A percentile compares a stretch with the other conserved stretches of the same genome.
phyloP scores from a whole-genome alignment of 2,113 vertebrate species.

The Oenanthe melanoleuca region DNA sequence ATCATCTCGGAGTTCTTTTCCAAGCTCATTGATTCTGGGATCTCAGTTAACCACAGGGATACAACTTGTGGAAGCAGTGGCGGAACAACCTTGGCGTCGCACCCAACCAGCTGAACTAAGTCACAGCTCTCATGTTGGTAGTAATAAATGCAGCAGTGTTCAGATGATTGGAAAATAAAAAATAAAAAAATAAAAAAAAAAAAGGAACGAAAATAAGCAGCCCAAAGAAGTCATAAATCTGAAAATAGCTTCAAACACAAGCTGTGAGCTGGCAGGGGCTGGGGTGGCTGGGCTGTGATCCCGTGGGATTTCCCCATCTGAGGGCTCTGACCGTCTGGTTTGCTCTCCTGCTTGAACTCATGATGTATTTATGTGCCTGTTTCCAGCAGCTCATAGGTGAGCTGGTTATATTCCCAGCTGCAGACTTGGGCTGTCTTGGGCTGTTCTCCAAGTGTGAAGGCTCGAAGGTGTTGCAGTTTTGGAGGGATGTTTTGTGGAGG shows the following conservation, averaged over 20 bases:
- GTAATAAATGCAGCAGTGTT: background rate
- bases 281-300: fast-evolving
- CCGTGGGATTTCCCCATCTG: fast-evolving
- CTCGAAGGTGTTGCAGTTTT: fast-evolving
- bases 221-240: background rate
- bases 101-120: background rate
- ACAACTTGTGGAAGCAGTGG: fast-evolving
- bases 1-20: background rate
- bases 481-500: background rate
- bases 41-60: fast-evolving
- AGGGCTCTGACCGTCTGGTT: fast-evolving
- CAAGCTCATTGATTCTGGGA: background rate
- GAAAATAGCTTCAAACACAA: background rate
- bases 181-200: no score
- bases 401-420: background rate
- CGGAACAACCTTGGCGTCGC: fast-evolving
- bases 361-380: fast-evolving
- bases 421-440: background rate
- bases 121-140: background rate
- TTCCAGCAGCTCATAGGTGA: background rate
- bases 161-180: background rate
- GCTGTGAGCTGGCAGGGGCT: background rate
- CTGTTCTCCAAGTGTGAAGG: fast-evolving
- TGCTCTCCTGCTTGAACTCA: background rate
- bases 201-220: background rate